A percentile compares a stretch with the other conserved stretches of the same genome.
Evolutionary conservation across 2,888 invertebrate genomes (phyloP).

Genomic region (Chrysopilus asiliformis): DNA sequence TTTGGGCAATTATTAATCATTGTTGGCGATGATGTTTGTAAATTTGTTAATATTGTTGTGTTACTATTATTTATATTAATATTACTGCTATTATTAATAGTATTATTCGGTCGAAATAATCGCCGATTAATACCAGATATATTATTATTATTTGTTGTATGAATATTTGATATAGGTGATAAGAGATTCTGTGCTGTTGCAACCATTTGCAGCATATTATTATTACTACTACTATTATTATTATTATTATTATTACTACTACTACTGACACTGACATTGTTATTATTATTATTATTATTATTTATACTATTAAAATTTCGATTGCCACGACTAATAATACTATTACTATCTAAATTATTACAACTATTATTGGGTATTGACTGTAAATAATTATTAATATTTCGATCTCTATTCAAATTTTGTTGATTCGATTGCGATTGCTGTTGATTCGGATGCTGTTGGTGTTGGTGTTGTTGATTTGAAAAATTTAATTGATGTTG

Average conservation of each 20-base stretch:
- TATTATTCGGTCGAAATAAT: too few relatives aligned
- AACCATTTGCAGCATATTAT: constrained; percentile 11
- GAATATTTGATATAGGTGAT: neutral
- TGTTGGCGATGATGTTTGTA: constrained; percentile 21
- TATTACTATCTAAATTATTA: constrained; percentile 1
- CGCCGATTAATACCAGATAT: too few relatives aligned
- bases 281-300: constrained; percentile 19
- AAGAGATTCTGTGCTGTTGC: neutral
- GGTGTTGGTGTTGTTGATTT: too few relatives aligned
- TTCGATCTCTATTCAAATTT: neutral
- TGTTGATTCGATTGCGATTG: constrained; percentile 1
- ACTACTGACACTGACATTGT: constrained; percentile 16
- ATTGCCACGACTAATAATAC: constrained; percentile 9
- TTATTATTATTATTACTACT: constrained; percentile 8
- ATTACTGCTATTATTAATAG: too few relatives aligned
- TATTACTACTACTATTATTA: constrained; percentile 6
- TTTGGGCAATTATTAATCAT: constrained; percentile 14
- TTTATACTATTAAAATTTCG: constrained; percentile 18
- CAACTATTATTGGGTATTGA: constrained; percentile 5
- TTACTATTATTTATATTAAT: too few relatives aligned
- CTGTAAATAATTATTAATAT: neutral
- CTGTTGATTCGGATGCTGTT: too few relatives aligned
- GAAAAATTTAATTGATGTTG: too few relatives aligned
- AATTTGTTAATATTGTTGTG: too few relatives aligned
- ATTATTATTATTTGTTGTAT: too few relatives aligned